phyloP scores from a whole-genome alignment of 2,888 invertebrate species.

The Euspilapteryx auroguttella region DNA sequence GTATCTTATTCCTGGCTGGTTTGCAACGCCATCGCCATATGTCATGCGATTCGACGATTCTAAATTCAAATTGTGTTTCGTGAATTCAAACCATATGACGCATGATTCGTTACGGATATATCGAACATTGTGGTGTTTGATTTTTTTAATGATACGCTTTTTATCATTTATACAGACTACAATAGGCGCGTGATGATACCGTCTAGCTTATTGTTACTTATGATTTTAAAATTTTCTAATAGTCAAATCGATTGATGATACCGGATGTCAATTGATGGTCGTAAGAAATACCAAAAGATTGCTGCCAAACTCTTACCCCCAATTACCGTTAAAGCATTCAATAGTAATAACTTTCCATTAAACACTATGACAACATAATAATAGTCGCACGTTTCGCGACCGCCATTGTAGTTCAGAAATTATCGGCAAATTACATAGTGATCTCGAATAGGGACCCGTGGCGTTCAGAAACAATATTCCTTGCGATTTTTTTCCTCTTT shows the following conservation, averaged over 20 bases:
- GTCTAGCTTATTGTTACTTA: too few relatives aligned
- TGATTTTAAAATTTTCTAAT: too few relatives aligned
- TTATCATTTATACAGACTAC: neutral
- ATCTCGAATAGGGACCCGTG: constrained; percentile 26
- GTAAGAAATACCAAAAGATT: too few relatives aligned
- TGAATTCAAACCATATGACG: constrained; percentile 11
- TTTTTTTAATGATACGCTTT: constrained; percentile 4
- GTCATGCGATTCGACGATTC: constrained; percentile 20
- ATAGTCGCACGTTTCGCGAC: constrained; percentile 16
- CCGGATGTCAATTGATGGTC: too few relatives aligned
- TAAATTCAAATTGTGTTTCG: constrained; percentile 21
- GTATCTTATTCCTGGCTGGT: constrained; percentile 24
- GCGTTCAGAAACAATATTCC: constrained; percentile 4
- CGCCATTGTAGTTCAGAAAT: constrained; percentile 26
- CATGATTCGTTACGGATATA: constrained; percentile 21
- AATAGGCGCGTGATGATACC: too few relatives aligned
- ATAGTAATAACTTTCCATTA: constrained; percentile 20
- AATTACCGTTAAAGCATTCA: constrained; percentile 7
- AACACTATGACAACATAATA: constrained; percentile 42
- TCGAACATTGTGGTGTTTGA: constrained; percentile 13
- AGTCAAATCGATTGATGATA: too few relatives aligned
- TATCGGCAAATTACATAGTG: constrained; percentile 47
- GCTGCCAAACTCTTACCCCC: too few relatives aligned
- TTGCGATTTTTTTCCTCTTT: constrained; percentile 14
- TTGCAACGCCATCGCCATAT: constrained; percentile 27